phyloP scores from a whole-genome alignment of 23 tunicate species.

The Diplosoma virens region DNA sequence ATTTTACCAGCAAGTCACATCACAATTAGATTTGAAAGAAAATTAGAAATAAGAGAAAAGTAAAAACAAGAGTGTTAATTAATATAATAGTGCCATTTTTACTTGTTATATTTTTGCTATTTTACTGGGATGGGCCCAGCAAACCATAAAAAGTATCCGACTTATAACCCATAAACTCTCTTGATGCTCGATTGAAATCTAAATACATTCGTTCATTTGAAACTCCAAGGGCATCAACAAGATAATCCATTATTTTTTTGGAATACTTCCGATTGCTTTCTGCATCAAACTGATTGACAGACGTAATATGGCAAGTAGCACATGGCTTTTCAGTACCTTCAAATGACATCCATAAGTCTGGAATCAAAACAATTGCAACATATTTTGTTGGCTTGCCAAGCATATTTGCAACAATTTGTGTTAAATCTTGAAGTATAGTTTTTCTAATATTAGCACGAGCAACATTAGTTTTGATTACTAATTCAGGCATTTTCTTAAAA shows the following conservation, averaged over 20 bases:
- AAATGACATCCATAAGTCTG: conserved; percentile 69
- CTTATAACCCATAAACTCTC: conserved; percentile 33
- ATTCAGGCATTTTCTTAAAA: conserved; percentile 54
- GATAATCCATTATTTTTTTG: conserved; percentile 8
- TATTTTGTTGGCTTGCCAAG: conserved; percentile 52
- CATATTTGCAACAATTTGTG: conserved; percentile 3
- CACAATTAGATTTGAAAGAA: too few species aligned
- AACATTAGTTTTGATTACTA: conserved; percentile 44
- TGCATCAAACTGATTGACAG: conserved; percentile 28
- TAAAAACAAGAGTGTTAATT: too few species aligned
- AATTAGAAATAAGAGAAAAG: too few species aligned
- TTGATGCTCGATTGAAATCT: conserved; percentile 8
- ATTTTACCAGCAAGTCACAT: too few species aligned
- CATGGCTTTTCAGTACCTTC: conserved; percentile 64
- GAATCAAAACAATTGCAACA: conserved; percentile 28
- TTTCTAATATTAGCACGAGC: conserved; percentile 9
- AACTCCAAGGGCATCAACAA: conserved; percentile 32
- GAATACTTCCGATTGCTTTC: conserved; percentile 27
- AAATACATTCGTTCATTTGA: conserved; percentile 44
- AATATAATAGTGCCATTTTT: too few species aligned
- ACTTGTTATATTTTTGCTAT: too few species aligned
- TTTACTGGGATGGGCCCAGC: not conserved
- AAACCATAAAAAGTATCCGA: conserved; percentile 37
- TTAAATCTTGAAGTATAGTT: conserved; percentile 26
- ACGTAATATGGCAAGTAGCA: conserved; percentile 28